phyloP scores from a whole-genome alignment of 1,140 invertebrate genomes.

The Geopemphigus sp. region DNA sequence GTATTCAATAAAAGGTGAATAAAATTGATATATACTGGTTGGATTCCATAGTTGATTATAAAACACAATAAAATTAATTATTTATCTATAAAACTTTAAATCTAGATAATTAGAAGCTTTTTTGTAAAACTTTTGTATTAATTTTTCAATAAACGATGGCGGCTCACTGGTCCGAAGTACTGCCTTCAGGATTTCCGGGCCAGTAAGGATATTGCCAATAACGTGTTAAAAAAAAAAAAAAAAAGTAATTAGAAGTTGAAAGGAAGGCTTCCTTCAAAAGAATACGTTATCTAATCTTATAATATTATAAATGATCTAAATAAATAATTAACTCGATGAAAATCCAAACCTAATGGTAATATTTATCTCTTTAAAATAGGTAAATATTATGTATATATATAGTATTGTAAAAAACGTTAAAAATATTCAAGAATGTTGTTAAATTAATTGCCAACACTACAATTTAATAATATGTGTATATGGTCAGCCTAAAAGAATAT shows the following conservation, averaged over 20 bases:
- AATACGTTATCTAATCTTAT: background rate
- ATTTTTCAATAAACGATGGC: too few species aligned
- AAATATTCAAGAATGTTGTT: conserved; percentile 12
- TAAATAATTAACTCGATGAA: conserved; percentile 25
- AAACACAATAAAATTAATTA: conserved; percentile 24
- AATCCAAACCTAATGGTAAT: conserved; percentile 29
- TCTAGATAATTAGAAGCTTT: too few species aligned
- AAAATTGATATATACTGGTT: background rate
- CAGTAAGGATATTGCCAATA: too few species aligned
- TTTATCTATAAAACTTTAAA: conserved; percentile 11
- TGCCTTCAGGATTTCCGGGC: too few species aligned
- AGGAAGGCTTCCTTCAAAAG: background rate
- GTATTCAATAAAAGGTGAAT: background rate
- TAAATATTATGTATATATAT: conserved; percentile 26
- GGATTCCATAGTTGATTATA: conserved; percentile 10
- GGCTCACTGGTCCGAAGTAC: too few species aligned
- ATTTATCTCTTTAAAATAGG: conserved; percentile 9
- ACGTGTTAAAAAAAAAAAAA: too few species aligned
- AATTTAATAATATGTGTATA: background rate
- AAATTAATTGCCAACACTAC: conserved; percentile 41
- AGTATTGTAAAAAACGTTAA: conserved; percentile 31
- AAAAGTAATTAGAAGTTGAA: conserved; percentile 1
- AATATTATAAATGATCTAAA: conserved; percentile 7
- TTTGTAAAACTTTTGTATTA: too few species aligned
- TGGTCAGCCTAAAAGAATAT: conserved; percentile 4